These are phyloP conservation scores for Stichopus horrens DNA, from an alignment of 53 echinoderm and acorn worm species.

Conservation along the genomic window DNA sequence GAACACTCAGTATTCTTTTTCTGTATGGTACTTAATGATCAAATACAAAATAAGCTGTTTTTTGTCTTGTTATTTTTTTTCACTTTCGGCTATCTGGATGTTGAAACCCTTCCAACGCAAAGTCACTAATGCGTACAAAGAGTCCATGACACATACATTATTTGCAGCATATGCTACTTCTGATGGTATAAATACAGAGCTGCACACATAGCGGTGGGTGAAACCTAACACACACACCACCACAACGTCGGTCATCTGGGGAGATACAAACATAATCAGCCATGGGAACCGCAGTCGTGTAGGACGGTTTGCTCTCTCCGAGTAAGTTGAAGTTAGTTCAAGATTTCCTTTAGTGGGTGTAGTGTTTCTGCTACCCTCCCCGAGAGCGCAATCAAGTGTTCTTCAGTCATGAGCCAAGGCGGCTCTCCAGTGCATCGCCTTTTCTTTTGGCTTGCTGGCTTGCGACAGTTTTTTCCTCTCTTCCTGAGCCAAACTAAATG, in stretches of 20 bases:
- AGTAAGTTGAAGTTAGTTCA: slow-evolving; percentile 13
- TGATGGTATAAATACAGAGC: not conserved
- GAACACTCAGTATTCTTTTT: no score
- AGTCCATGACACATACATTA: not conserved
- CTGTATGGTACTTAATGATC: no score
- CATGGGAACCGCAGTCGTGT: not conserved
- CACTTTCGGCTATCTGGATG: no score
- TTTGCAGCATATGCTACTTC: not conserved
- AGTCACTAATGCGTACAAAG: no score
- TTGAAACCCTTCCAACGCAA: no score
- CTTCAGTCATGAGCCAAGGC: not conserved
- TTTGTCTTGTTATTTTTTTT: no score
- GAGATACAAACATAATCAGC: not conserved
- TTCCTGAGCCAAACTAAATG: not conserved
- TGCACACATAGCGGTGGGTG: not conserved
- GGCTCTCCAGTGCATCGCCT: not conserved
- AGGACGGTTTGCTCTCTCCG: not conserved
- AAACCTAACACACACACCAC: not conserved
- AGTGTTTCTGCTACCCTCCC: slow-evolving; percentile 17
- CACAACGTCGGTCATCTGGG: not conserved
- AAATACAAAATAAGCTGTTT: no score
- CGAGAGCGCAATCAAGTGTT: slow-evolving; percentile 2
- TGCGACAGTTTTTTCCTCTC: not conserved
- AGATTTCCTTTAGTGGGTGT: slow-evolving; percentile 34
- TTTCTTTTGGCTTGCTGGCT: not conserved